Conservation (phyloP, 2,797 vertebrate species). For the Phataginus tetradactyla region DNA sequence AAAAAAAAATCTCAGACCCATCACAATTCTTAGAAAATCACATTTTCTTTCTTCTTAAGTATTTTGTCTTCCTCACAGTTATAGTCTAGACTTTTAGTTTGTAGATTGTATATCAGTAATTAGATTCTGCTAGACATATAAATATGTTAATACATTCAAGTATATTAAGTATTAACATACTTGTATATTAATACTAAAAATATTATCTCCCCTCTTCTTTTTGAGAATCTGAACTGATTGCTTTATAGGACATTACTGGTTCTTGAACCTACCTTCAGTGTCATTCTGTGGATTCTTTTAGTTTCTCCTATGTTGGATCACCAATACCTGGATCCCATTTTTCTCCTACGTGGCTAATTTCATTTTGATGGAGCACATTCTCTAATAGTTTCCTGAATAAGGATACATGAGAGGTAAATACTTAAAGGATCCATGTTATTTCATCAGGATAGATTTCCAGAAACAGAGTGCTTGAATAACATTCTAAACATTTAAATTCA, state of each 20-base stretch:
- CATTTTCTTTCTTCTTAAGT: background rate
- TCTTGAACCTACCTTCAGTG: background rate
- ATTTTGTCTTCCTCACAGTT: background rate
- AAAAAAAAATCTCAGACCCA: background rate
- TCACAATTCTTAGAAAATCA: background rate
- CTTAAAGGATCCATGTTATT: background rate
- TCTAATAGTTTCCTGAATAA: slow-evolving; percentile 6
- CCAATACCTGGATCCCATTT: background rate
- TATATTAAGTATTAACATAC: background rate
- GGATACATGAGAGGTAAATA: background rate
- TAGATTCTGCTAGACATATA: background rate
- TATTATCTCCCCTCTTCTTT: no score
- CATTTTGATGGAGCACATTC: background rate
- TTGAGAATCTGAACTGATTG: background rate
- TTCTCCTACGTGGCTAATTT: background rate
- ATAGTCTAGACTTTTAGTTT: background rate
- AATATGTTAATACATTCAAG: background rate
- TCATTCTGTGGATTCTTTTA: background rate
- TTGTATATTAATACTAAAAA: background rate
- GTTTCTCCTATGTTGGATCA: background rate
- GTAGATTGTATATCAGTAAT: background rate
- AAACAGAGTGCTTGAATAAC: background rate
- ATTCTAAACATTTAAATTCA: background rate
- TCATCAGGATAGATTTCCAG: background rate
- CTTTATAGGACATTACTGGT: background rate